Percentiles rank a stretch among this genome's conserved stretches.
phyloP scores from a whole-genome alignment of 2,888 invertebrate species.

The Formica aserva region DNA sequence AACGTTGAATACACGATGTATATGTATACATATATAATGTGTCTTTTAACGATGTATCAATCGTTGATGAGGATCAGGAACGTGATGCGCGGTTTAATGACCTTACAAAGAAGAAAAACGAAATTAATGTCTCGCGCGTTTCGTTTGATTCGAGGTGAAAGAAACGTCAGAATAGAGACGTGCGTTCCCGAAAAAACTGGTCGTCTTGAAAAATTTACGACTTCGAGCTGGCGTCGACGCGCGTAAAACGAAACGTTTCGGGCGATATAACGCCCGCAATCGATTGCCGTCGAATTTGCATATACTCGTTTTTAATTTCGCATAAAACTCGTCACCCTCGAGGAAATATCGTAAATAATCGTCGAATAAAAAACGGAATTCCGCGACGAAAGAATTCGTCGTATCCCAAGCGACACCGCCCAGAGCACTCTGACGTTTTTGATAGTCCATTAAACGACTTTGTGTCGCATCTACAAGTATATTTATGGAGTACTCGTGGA shows the following conservation, averaged over 20 bases:
- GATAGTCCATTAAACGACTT: conserved; percentile 18
- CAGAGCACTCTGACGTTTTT: not conserved
- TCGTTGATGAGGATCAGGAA: not conserved
- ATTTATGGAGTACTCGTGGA: not conserved
- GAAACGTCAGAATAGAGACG: conserved; percentile 13
- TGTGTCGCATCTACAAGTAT: not conserved
- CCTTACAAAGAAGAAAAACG: not conserved
- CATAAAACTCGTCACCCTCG: conserved; percentile 33
- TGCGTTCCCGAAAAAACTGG: conserved; percentile 25
- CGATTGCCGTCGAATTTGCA: conserved; percentile 25
- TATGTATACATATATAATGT: not conserved
- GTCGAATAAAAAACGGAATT: not conserved
- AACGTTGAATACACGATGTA: not conserved
- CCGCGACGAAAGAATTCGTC: not conserved
- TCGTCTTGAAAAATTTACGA: conserved; percentile 39
- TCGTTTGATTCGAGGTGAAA: not conserved
- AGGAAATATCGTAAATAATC: conserved; percentile 31
- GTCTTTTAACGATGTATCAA: not conserved
- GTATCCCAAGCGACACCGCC: not conserved
- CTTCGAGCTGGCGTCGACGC: not conserved
- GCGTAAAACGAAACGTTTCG: conserved; percentile 3
- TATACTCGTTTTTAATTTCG: conserved; percentile 30
- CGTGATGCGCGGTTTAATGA: not conserved
- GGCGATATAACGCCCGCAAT: conserved; percentile 13
- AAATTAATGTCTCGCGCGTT: not conserved